phyloP scores from a whole-genome alignment of 2,888 invertebrate genomes.

The Microctonus hyperodae region DNA sequence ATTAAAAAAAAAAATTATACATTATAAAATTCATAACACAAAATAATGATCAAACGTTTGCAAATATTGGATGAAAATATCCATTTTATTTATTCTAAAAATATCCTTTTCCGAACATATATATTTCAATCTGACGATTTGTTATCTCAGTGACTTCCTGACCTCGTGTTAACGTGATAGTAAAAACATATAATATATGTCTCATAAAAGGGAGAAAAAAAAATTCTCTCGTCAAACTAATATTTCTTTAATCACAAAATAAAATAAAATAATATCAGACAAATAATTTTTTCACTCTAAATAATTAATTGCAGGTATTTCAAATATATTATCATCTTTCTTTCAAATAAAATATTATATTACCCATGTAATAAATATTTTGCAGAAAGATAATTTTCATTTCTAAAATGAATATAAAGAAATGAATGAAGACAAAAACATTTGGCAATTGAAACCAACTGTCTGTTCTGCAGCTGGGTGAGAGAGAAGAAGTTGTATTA shows the following conservation, averaged over 20 bases:
- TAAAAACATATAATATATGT: slow-evolving; percentile 9
- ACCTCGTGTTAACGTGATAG: slow-evolving; percentile 42
- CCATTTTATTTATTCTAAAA: slow-evolving; percentile 14
- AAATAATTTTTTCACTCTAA: no score
- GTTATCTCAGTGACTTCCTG: slow-evolving; percentile 53
- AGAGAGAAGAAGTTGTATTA: slow-evolving; percentile 48
- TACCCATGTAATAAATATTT: no score
- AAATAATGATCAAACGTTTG: neutral
- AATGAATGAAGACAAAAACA: slow-evolving; percentile 6
- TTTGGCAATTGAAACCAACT: slow-evolving; percentile 22
- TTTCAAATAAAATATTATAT: no score
- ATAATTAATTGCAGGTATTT: no score
- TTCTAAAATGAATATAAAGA: neutral
- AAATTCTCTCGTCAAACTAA: no score
- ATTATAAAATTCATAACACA: neutral
- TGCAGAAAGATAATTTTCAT: no score
- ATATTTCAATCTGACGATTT: slow-evolving; percentile 24
- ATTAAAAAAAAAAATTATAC: no score
- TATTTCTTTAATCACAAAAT: neutral
- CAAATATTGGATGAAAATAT: neutral
- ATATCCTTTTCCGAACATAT: slow-evolving; percentile 6
- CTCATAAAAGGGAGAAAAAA: slow-evolving; percentile 6
- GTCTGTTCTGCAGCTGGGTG: slow-evolving; percentile 27
- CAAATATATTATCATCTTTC: no score
- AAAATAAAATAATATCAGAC: neutral